Percentiles rank a stretch among this genome's conserved stretches.
Conservation (phyloP, 2,797 vertebrate species). For the Cyclura pinguis region DNA sequence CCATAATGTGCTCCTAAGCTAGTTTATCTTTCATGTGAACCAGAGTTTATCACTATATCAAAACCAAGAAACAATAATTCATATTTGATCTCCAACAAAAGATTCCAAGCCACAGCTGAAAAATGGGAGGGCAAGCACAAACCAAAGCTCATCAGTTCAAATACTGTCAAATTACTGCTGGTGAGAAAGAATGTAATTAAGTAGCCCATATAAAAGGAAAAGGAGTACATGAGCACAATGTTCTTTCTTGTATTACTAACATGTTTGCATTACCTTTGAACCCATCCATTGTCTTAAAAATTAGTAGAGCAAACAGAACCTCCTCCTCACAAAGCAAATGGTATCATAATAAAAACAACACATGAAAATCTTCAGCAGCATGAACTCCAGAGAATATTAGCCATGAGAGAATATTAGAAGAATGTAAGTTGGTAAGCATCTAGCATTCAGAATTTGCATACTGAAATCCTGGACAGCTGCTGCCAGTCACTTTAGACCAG, state of each 20-base stretch:
- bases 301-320: constrained; percentile 4
- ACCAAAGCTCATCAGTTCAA: neutral
- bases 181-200: neutral
- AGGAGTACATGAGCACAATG: neutral
- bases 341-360: neutral
- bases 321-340: no score
- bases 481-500: neutral
- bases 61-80: neutral
- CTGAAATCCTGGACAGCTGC: neutral
- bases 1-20: neutral
- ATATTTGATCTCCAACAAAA: neutral
- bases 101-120: neutral
- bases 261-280: neutral
- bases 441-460: neutral
- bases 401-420: neutral
- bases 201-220: no score
- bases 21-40: neutral
- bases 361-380: neutral
- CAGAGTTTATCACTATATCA: neutral
- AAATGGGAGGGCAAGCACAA: neutral
- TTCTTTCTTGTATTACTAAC: neutral
- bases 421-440: no score
- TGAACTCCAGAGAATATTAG: neutral
- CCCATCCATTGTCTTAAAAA: constrained; percentile 30
- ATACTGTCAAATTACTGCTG: neutral